Evolutionary conservation across 2,888 invertebrate species (phyloP).

Genomic region (Ectropis crepuscularia): DNA sequence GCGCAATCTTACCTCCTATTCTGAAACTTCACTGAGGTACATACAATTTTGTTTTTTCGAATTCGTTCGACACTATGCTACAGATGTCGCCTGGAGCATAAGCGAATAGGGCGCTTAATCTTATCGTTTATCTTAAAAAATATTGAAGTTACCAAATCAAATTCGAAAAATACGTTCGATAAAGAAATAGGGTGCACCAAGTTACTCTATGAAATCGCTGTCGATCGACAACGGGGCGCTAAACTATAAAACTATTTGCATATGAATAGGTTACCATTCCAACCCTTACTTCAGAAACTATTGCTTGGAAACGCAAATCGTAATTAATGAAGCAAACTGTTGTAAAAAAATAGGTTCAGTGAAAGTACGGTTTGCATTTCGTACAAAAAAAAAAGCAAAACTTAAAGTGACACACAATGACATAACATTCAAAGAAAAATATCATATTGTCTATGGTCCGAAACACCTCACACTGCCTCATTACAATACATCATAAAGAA

Average conservation of each 20-base stretch:
- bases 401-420: not conserved
- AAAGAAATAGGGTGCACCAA: constrained; percentile 6
- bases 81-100: too few relatives aligned
- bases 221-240: constrained; percentile 26
- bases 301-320: constrained; percentile 20
- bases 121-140: too few relatives aligned
- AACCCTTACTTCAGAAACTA: constrained; percentile 22
- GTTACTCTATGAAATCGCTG: constrained; percentile 17
- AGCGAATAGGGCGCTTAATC: too few relatives aligned
- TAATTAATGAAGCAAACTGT: constrained; percentile 14
- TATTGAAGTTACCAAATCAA: not conserved
- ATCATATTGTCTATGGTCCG: constrained; percentile 20
- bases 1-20: too few relatives aligned
- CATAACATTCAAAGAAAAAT: not conserved
- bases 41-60: too few relatives aligned
- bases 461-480: constrained; percentile 26
- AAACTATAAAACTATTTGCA: constrained; percentile 25
- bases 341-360: constrained; percentile 1
- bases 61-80: too few relatives aligned
- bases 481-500: constrained; percentile 42
- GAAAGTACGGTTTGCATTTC: constrained; percentile 8
- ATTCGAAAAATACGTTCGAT: not conserved
- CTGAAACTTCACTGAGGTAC: too few relatives aligned
- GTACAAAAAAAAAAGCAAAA: constrained; percentile 3
- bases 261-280: constrained; percentile 23